Percentiles rank a stretch among this genome's conserved stretches.
These are phyloP conservation scores for Lissonota sp. DNA, from an alignment of 2,888 invertebrate genomes.

Conservation along the genomic window DNA sequence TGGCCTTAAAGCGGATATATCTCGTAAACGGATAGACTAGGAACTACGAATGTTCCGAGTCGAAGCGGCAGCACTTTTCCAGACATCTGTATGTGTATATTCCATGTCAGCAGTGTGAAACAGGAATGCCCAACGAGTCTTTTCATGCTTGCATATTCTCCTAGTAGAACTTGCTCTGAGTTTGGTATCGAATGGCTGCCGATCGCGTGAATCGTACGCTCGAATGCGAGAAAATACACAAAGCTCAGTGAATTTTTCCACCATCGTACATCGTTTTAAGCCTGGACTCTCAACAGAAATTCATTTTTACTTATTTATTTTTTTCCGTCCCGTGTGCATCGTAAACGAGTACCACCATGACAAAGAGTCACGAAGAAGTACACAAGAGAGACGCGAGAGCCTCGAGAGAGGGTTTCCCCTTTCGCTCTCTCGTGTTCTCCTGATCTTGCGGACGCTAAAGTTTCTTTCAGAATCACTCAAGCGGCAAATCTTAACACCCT, in stretches of 20 bases:
- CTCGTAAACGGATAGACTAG: neutral
- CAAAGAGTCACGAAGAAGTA: neutral
- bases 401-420: conserved; percentile 26
- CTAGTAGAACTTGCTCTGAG: conserved; percentile 75
- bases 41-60: neutral
- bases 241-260: neutral
- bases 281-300: too few relatives aligned
- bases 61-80: neutral
- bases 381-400: neutral
- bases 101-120: neutral
- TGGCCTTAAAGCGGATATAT: neutral
- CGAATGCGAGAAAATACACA: neutral
- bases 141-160: conserved; percentile 69
- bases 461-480: conserved; percentile 82
- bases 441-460: conserved; percentile 75
- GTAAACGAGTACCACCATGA: too few relatives aligned
- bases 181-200: conserved; percentile 79
- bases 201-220: conserved; percentile 30
- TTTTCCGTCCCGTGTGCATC: too few relatives aligned
- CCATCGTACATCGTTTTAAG: neutral
- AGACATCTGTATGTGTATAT: neutral
- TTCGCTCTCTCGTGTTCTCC: conserved; percentile 73
- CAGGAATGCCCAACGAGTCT: neutral
- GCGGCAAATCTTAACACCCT: conserved; percentile 80
- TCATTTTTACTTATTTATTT: too few relatives aligned